These are phyloP conservation scores for Nemotelus pantherinus DNA, from an alignment of 2,888 invertebrate genomes.

Conservation along the genomic window DNA sequence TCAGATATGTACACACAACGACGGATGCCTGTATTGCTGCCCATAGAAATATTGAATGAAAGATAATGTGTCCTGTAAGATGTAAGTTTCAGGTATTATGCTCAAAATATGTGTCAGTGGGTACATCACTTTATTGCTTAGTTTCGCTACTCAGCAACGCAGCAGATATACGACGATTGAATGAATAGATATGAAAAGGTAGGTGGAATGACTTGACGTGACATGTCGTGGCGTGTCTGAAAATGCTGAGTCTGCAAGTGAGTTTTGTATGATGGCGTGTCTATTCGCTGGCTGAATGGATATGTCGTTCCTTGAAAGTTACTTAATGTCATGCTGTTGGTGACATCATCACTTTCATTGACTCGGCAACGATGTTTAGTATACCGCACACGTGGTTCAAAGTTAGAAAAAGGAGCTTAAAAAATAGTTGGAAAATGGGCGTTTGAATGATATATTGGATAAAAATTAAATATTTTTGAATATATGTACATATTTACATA, in stretches of 20 bases:
- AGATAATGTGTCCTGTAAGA: not conserved
- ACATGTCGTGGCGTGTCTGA: not conserved
- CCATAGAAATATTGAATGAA: not conserved
- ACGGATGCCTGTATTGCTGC: not conserved
- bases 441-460: too few species aligned
- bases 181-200: too few species aligned
- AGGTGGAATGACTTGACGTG: too few species aligned
- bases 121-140: conserved; percentile 13
- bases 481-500: too few species aligned
- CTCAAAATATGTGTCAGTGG: conserved; percentile 32
- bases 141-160: not conserved
- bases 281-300: conserved; percentile 6
- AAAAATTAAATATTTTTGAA: too few species aligned
- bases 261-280: not conserved
- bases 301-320: conserved; percentile 7
- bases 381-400: too few species aligned
- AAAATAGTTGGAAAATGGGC: too few species aligned
- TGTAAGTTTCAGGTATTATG: not conserved
- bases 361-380: too few species aligned
- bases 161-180: not conserved
- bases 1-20: not conserved
- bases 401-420: too few species aligned
- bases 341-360: too few species aligned
- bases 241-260: not conserved
- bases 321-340: conserved; percentile 1